Conservation (phyloP, 2,797 vertebrate species). For the Garrulus glandarius region DNA sequence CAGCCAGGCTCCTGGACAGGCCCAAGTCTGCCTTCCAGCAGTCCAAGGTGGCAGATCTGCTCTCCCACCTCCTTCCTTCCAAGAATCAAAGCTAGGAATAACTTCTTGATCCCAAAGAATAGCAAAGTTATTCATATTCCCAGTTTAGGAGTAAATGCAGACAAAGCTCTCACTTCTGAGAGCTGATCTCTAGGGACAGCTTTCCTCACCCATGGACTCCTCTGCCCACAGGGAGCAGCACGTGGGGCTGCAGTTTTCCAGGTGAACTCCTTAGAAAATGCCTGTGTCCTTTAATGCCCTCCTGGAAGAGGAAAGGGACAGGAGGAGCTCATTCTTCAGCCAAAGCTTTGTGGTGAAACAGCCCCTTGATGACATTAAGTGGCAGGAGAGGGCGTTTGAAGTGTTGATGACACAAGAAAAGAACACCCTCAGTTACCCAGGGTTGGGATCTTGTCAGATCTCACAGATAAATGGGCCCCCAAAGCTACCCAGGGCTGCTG, state of each 20-base stretch:
- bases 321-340: background rate
- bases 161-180: background rate
- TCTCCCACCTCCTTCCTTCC: background rate
- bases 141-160: background rate
- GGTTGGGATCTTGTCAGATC: background rate
- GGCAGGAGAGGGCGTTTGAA: background rate
- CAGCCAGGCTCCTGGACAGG: background rate
- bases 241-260: accelerated
- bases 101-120: background rate
- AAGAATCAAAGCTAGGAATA: background rate
- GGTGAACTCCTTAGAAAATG: background rate
- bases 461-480: background rate
- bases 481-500: background rate
- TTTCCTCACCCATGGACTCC: background rate
- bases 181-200: background rate
- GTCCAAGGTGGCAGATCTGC: background rate
- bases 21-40: background rate
- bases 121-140: background rate
- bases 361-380: background rate
- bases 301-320: background rate
- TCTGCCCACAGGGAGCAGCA: background rate
- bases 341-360: background rate
- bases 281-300: background rate
- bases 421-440: background rate
- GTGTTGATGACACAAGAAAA: background rate